Conservation (phyloP, 2,113 vertebrate species). For the Mesoclemmys tuberculata region DNA sequence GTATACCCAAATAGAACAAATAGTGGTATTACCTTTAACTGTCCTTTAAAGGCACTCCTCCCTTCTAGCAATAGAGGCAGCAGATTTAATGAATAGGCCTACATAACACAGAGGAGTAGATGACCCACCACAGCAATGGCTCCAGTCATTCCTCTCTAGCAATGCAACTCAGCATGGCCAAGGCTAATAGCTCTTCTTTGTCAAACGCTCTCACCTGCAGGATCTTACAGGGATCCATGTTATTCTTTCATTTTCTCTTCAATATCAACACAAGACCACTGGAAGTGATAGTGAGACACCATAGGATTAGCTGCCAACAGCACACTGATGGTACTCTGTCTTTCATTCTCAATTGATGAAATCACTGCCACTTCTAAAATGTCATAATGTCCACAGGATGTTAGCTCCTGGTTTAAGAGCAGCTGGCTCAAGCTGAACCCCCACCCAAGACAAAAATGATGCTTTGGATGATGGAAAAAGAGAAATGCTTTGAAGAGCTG, state of each 20-base stretch:
- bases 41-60: neutral
- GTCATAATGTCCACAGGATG: neutral
- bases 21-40: neutral
- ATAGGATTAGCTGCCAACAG: neutral
- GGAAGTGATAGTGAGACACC: neutral
- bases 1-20: neutral
- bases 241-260: neutral
- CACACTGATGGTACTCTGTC: neutral
- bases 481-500: neutral
- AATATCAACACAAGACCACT: neutral
- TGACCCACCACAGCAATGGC: neutral
- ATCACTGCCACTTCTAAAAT: neutral
- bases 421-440: neutral
- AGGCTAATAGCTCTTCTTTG: neutral
- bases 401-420: neutral
- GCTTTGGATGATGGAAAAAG: neutral
- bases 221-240: neutral
- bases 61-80: neutral
- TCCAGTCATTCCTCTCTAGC: neutral
- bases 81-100: neutral
- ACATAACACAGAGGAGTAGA: neutral
- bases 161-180: neutral
- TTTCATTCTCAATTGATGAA: neutral
- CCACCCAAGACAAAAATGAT: neutral
- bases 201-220: neutral